Evolutionary conservation across 53 echinoderm and acorn worm species (phyloP).

Genomic region (Holothuria scabra): DNA sequence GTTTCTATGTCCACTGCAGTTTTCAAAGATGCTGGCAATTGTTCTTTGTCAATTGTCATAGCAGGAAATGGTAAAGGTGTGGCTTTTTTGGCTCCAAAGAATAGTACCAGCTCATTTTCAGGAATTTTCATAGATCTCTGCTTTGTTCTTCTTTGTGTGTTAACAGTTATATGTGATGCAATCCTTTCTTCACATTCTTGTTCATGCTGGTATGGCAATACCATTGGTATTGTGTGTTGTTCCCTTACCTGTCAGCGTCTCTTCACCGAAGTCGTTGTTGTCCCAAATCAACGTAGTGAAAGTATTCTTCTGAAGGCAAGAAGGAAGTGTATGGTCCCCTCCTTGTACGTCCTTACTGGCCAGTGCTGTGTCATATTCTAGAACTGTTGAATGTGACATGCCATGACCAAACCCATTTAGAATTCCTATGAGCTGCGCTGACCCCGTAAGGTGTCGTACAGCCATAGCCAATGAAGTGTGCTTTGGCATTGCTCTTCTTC

Average conservation of each 20-base stretch:
- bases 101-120: constrained; percentile 6
- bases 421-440: too few relatives aligned
- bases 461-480: constrained; percentile 42
- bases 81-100: constrained; percentile 9
- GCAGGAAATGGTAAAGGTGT: constrained; percentile 54
- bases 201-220: constrained; percentile 6
- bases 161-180: constrained; percentile 10
- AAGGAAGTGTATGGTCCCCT: too few relatives aligned
- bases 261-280: too few relatives aligned
- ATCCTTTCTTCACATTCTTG: not conserved
- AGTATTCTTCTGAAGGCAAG: too few relatives aligned
- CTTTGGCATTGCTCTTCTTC: constrained; percentile 60
- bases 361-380: too few relatives aligned
- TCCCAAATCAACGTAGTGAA: too few relatives aligned
- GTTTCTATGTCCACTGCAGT: not conserved
- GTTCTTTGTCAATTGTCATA: constrained; percentile 19
- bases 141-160: constrained; percentile 3
- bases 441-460: constrained; percentile 21
- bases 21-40: constrained; percentile 20
- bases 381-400: constrained; percentile 33
- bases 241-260: constrained; percentile 16
- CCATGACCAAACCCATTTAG: not conserved
- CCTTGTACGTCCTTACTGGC: too few relatives aligned
- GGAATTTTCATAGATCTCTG: constrained; percentile 8
- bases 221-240: too few relatives aligned